Conservation (phyloP, 2,888 invertebrate species). For the Hemithea aestivaria region DNA sequence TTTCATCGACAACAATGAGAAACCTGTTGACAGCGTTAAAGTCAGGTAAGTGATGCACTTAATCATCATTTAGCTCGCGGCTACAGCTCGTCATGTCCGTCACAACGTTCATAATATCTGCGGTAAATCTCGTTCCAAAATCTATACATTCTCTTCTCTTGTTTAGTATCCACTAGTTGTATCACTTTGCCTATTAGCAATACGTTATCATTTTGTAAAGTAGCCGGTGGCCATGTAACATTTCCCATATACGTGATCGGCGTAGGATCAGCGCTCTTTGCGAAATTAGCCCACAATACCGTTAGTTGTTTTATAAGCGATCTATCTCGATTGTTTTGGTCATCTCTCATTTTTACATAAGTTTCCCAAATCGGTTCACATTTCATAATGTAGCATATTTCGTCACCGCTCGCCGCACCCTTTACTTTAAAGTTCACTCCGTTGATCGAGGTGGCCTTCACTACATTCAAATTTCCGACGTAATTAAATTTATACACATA, state of each 20-base stretch:
- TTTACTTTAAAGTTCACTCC: conserved; percentile 42
- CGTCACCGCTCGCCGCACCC: conserved; percentile 71
- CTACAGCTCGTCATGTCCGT: conserved; percentile 53
- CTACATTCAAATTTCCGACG: conserved; percentile 56
- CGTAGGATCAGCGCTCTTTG: conserved; percentile 62
- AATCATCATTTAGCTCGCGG: not conserved
- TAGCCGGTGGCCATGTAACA: conserved; percentile 52
- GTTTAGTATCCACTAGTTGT: conserved; percentile 36
- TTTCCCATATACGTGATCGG: conserved; percentile 33
- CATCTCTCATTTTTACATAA: conserved; percentile 46
- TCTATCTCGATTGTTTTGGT: conserved; percentile 45
- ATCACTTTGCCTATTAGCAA: conserved; percentile 45
- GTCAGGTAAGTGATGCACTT: conserved; percentile 47
- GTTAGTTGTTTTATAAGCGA: conserved; percentile 57
- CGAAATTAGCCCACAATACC: conserved; percentile 72
- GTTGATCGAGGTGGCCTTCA: conserved; percentile 51
- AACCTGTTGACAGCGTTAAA: conserved; percentile 57
- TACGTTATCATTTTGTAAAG: conserved; percentile 40
- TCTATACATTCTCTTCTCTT: conserved; percentile 45
- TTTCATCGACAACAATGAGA: conserved; percentile 66
- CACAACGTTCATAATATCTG: conserved; percentile 49
- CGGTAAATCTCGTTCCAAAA: conserved; percentile 63
- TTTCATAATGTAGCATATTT: conserved; percentile 68
- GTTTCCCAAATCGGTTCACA: conserved; percentile 62
- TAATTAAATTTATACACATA: conserved; percentile 73